Base-by-base conservation (phyloP, 2,113 vertebrate genomes). In the Antechinus flavipes region DNA sequence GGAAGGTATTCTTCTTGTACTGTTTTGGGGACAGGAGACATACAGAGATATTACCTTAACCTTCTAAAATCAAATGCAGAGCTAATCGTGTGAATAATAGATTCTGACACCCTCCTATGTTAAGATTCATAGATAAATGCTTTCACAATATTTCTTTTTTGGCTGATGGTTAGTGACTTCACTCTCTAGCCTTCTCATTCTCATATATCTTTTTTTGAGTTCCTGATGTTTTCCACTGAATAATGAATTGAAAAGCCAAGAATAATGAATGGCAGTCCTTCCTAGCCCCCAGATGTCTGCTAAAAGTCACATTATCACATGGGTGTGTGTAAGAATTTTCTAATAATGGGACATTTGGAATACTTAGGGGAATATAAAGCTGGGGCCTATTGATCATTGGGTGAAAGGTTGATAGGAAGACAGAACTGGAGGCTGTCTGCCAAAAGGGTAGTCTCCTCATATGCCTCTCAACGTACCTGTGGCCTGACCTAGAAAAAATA, bases 1-100 rank as follows among this genome's bases (percentile, higher is more conserved):
- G 84, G 89, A 93, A 90, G 92, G 91, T 42, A 61, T 26, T 92
- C 47, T 94, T 96, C 96, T 94, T 96, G 42, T 68, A 61, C 49
- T 94, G 93, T 91, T 93, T 23, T 76, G 2, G 35, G n/a, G 58
- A 1, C 35, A 76, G 14, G 30, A 76, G 61, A 35, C 35, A n/a
- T 19, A 76, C 4, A n/a, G n/a, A 68, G 68, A 84, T 2, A 23
- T 84, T 42, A 12, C 19, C 42, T 23, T 42, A 7, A 42, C n/a
- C 7, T 84, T 76, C 58, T n/a, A 76, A 84, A 84, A 84, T 84
- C 68, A 42, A n/a, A 84, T 84, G 16, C 68, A 84, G 68, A 42
- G 68, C 68, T 84, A 84, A 84, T n/a, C 68, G 42, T 42, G n/a
- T 84, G 68, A 23, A 42, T 42, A 84, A 9, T 42, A 23, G 8